Percentiles rank a stretch among this genome's conserved stretches.
These are phyloP conservation scores for Siphamia tubifer DNA, from an alignment of 2,113 vertebrate genomes.

Conservation along the genomic window DNA sequence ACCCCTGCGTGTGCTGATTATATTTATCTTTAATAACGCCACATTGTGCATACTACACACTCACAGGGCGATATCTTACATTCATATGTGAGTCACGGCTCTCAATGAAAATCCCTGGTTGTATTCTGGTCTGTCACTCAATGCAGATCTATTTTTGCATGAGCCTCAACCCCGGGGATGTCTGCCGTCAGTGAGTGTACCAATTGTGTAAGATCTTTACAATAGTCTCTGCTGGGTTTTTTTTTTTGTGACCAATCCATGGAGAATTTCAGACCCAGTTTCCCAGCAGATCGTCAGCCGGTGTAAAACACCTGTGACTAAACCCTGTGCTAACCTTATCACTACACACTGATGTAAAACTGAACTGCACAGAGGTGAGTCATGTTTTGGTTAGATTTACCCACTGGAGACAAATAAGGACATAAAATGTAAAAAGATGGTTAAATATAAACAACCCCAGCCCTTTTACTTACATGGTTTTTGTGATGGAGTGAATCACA, in stretches of 20 bases:
- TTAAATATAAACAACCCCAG: too few species aligned
- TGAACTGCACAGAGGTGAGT: too few species aligned
- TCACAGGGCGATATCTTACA: not conserved
- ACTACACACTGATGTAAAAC: not conserved
- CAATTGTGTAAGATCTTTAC: conserved; percentile 54
- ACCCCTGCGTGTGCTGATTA: not conserved
- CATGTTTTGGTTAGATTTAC: too few species aligned
- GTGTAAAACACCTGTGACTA: conserved; percentile 23
- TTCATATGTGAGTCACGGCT: conserved; percentile 6
- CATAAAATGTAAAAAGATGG: too few species aligned
- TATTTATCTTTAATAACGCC: not conserved
- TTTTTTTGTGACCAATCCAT: conserved; percentile 7
- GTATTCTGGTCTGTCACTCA: conserved; percentile 32
- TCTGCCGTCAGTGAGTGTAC: conserved; percentile 24
- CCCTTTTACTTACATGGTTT: too few species aligned
- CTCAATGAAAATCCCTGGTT: conserved; percentile 27
- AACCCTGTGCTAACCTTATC: not conserved
- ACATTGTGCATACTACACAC: not conserved
- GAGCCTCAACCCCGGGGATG: conserved; percentile 29
- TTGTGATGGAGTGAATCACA: too few species aligned
- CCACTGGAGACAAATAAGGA: too few species aligned
- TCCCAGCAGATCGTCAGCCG: conserved; percentile 22
- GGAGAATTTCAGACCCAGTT: conserved; percentile 58
- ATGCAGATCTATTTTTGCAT: conserved; percentile 53
- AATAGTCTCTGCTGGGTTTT: conserved; percentile 34